Evolutionary conservation across 2,113 vertebrate species (phyloP).

Genomic region (Xerus inauris): DNA sequence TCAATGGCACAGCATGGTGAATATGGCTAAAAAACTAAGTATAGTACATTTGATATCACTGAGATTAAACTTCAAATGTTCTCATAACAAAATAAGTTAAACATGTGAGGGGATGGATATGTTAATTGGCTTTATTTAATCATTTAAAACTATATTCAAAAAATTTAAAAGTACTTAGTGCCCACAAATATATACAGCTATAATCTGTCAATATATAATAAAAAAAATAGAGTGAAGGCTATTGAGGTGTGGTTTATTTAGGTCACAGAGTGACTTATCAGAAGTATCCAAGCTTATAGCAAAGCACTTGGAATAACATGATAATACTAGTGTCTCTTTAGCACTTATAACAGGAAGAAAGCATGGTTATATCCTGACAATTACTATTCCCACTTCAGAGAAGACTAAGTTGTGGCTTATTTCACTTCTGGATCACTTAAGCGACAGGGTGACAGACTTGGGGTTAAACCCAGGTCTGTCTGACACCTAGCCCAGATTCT

Average conservation of each 20-base stretch:
- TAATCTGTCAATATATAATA: not conserved
- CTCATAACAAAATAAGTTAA: not conserved
- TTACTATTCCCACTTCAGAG: not conserved
- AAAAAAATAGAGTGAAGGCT: not conserved
- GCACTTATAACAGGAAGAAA: not conserved
- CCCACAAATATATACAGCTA: not conserved
- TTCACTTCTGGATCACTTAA: not conserved
- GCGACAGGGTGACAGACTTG: constrained; percentile 48
- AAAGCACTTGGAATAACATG: not conserved
- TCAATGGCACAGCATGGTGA: not conserved
- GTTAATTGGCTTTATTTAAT: not conserved
- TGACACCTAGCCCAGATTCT: constrained; percentile 43
- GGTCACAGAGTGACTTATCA: not conserved
- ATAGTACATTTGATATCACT: not conserved
- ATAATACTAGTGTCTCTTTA: not conserved
- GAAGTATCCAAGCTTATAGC: not conserved
- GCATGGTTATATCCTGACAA: not conserved
- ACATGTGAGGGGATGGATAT: not conserved
- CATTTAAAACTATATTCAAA: no score
- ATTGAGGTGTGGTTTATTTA: not conserved
- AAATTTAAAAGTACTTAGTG: not conserved
- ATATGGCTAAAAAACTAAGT: not conserved
- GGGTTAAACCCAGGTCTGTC: constrained; percentile 39
- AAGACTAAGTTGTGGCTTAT: constrained; percentile 27
- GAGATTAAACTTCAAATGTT: not conserved